phyloP scores from a whole-genome alignment of 2,113 vertebrate species.

The Phalacrocorax carbo region DNA sequence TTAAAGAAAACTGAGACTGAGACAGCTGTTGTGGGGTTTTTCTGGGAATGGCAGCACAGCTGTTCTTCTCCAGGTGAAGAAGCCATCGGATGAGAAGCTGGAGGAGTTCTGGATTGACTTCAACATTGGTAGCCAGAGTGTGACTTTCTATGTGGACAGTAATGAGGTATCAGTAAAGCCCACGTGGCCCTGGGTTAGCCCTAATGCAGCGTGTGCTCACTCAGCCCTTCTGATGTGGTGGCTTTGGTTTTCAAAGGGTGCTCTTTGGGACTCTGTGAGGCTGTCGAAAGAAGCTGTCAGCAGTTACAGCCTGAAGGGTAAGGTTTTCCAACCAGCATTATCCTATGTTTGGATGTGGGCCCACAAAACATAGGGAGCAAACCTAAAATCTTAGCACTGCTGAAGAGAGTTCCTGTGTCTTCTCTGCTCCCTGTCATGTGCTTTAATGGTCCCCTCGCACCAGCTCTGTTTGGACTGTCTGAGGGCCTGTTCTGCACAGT shows the following conservation, averaged over 20 bases:
- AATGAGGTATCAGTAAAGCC: conserved; percentile 72
- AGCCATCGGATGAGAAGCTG: conserved; percentile 84
- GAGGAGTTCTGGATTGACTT: conserved; percentile 94
- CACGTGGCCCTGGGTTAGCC: background rate
- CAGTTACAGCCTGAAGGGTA: conserved; percentile 75
- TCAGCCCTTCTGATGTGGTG: background rate
- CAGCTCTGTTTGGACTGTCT: background rate
- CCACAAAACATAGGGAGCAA: fast-evolving
- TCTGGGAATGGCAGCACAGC: background rate
- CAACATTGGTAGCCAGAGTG: conserved; percentile 80
- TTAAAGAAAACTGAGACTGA: background rate
- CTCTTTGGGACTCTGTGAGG: conserved; percentile 84
- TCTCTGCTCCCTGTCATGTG: fast-evolving
- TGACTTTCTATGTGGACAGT: conserved; percentile 87
- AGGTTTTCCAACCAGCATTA: background rate
- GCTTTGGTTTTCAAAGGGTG: conserved; percentile 66
- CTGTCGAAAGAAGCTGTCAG: conserved; percentile 73
- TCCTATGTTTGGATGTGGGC: background rate
- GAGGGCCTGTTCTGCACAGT: fast-evolving
- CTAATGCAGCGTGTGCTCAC: fast-evolving
- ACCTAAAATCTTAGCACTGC: background rate
- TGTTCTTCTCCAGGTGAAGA: conserved; percentile 76
- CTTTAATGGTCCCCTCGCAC: background rate
- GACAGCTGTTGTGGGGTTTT: background rate
- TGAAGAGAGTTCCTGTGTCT: background rate